Evolutionary conservation across 2,888 invertebrate species (phyloP).

Genomic region (Eristalis pertinax): DNA sequence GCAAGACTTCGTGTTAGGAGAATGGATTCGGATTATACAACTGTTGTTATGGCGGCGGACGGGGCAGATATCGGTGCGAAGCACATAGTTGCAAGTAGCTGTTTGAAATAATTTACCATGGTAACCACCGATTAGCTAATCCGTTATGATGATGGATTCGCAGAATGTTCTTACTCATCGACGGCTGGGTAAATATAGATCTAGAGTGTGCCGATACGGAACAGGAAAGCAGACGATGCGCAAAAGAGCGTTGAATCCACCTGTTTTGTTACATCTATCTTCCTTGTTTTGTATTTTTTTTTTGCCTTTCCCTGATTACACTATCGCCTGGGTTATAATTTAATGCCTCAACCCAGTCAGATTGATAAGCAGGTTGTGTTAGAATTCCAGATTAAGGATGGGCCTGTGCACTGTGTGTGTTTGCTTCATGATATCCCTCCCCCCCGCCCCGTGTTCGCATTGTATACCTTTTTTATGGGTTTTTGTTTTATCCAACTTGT

Average conservation of each 20-base stretch:
- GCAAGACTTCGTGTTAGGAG: conserved; percentile 22
- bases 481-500: conserved; percentile 18
- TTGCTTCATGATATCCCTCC: neutral
- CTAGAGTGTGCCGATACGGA: too few species aligned
- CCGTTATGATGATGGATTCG: conserved; percentile 3
- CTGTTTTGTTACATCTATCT: neutral
- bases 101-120: neutral
- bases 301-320: neutral
- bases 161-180: conserved; percentile 1
- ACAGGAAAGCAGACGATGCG: too few species aligned
- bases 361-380: neutral
- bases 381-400: neutral
- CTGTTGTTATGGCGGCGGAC: conserved; percentile 23
- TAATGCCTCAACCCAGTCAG: neutral
- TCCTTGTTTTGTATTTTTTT: neutral
- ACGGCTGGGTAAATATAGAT: neutral
- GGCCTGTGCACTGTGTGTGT: neutral
- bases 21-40: conserved; percentile 22
- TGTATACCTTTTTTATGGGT: neutral
- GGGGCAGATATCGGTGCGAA: neutral
- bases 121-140: neutral
- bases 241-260: neutral
- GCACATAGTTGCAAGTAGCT: conserved; percentile 17
- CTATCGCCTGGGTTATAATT: neutral
- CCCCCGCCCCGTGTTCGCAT: neutral